Base-by-base conservation (phyloP, 2,113 vertebrate genomes). In the Oncorhynchus keta region DNA sequence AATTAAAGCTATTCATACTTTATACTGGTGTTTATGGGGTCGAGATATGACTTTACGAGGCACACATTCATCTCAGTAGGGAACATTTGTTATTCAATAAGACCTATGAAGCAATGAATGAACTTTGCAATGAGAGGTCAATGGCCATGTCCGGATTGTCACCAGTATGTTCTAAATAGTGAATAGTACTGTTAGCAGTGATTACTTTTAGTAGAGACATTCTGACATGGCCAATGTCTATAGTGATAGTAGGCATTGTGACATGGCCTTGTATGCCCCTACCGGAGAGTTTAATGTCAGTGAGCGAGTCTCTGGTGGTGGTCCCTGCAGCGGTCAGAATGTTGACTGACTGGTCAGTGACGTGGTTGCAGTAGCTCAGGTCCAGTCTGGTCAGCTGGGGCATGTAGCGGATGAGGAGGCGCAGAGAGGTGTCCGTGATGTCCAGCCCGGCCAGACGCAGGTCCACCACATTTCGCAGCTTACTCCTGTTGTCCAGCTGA, bases 361-460 rank as follows among this genome's bases (percentile, higher is more conserved):
- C 94, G 0, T 98, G 97, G 84, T 98, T 99, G 91, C 97, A 99
- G 95, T 97, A 98, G 92, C 97, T 98, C 73, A 98, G 95, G 78
- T 98, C 95, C 82, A 99, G 93, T 84, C 93, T 96, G 85, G 96
- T 94, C 48, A 99, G 88, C 78, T 94, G 91, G 12, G 97, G 97
- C 97, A 99, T 96, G 91, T 98, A 95, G 62, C 93, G 92, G 72
- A 97, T 97, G 89, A 99, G 95, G 39, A 99, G 94, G 70, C 95
- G 93, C 83, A 98, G 90, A 2, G 97, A 96, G 0, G 93, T 90
- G 0, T 98, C 97, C 0, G 97, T 99, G 82, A 99, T 95, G 79
- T 98, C 97, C 93, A 99, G 86, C 62, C 97, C 97, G 0, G 95
- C 95, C 80, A 99, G 89, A n/a, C 95, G 95, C 87, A 99, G 93